Evolutionary conservation across 1,140 invertebrate species (phyloP).

Genomic region (Scaptomyza montana): DNA sequence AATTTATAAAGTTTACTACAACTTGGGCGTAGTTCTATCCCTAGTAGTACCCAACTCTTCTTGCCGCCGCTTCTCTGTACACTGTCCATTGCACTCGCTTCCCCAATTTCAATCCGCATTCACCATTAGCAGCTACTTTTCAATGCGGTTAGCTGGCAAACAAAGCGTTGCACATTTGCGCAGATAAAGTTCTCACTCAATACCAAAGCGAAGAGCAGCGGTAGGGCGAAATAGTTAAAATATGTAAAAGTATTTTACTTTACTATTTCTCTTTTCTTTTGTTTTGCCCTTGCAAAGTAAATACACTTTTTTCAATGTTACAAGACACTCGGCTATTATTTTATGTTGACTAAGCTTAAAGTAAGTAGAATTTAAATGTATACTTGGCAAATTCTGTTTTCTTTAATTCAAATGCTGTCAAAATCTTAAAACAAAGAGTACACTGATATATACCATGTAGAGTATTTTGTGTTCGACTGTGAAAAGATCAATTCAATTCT

Average conservation of each 20-base stretch:
- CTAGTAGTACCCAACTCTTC: not conserved
- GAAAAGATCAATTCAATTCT: not conserved
- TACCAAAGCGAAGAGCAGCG: slow-evolving; percentile 12
- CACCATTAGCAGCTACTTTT: slow-evolving; percentile 81
- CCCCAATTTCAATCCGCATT: slow-evolving; percentile 58
- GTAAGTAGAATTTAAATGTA: too few species aligned
- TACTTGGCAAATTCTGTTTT: too few species aligned
- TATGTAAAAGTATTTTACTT: slow-evolving; percentile 76
- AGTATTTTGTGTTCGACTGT: not conserved
- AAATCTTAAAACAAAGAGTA: too few species aligned
- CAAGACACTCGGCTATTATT: too few species aligned
- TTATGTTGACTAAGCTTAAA: too few species aligned
- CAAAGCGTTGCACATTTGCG: slow-evolving; percentile 80
- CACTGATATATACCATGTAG: not conserved
- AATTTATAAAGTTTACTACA: slow-evolving; percentile 72
- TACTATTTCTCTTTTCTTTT: slow-evolving; percentile 34
- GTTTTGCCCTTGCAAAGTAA: not conserved
- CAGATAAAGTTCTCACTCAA: slow-evolving; percentile 77
- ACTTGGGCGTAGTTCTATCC: slow-evolving; percentile 46
- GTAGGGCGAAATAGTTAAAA: slow-evolving; percentile 64
- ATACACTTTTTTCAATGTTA: slow-evolving; percentile 1
- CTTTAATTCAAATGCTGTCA: not conserved
- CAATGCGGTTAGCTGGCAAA: slow-evolving; percentile 80
- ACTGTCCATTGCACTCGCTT: not conserved
- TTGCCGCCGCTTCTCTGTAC: too few species aligned